Evolutionary conservation across 2,888 invertebrate species (phyloP).

Genomic region (Spodoptera picta): DNA sequence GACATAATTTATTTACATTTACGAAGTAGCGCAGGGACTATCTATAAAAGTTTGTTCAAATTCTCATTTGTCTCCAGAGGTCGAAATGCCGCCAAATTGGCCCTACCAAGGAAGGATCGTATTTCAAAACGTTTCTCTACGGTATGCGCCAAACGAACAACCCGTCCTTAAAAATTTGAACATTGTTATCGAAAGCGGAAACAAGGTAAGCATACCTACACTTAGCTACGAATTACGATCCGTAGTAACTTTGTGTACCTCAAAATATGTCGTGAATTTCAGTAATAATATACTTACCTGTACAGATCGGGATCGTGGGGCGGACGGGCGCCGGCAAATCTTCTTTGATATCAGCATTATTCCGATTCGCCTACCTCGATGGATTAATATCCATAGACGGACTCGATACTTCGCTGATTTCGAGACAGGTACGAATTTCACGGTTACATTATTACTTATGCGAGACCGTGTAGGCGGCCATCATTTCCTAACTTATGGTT

Average conservation of each 20-base stretch:
- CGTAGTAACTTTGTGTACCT: conserved; percentile 1
- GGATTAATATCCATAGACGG: conserved; percentile 91
- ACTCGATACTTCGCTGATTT: conserved; percentile 87
- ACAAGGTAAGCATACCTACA: conserved; percentile 73
- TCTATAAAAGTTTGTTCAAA: conserved; percentile 3
- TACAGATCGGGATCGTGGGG: conserved; percentile 90
- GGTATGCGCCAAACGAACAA: conserved; percentile 89
- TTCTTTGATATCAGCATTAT: conserved; percentile 91
- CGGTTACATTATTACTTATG: conserved; percentile 25
- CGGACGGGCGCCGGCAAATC: conserved; percentile 93
- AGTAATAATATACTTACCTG: conserved; percentile 8
- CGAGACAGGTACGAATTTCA: conserved; percentile 80
- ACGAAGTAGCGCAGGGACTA: too few relatives aligned
- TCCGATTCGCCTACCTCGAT: conserved; percentile 90
- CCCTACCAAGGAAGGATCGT: conserved; percentile 89
- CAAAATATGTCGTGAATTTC: background rate
- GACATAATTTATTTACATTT: too few relatives aligned
- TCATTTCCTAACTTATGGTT: conserved; percentile 37
- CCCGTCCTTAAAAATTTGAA: conserved; percentile 89
- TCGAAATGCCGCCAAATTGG: conserved; percentile 89
- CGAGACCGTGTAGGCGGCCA: conserved; percentile 16
- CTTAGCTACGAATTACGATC: background rate
- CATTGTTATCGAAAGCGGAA: conserved; percentile 77
- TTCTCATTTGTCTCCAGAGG: conserved; percentile 65
- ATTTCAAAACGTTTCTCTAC: conserved; percentile 89